A percentile compares a stretch with the other conserved stretches of the same genome.
phyloP scores from a whole-genome alignment of 2,113 vertebrate genomes.

The Gambusia affinis region DNA sequence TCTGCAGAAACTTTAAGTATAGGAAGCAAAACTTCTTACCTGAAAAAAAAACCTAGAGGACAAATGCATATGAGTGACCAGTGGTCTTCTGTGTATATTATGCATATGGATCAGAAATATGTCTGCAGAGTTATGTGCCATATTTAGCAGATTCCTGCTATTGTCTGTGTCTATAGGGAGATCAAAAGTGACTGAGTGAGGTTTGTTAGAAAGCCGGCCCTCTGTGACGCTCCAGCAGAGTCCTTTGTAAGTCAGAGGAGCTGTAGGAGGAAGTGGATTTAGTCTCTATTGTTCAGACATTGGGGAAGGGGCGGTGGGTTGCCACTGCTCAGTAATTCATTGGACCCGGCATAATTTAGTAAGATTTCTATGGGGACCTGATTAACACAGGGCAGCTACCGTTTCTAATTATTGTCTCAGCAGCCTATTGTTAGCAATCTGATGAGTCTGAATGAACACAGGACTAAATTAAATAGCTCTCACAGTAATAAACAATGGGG shows the following conservation, averaged over 20 bases:
- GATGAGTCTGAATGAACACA: slow-evolving; percentile 43
- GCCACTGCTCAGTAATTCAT: slow-evolving; percentile 39
- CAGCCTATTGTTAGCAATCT: slow-evolving; percentile 34
- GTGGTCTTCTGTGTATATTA: slow-evolving; percentile 31
- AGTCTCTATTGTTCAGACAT: slow-evolving; percentile 50
- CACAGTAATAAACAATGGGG: slow-evolving; percentile 11
- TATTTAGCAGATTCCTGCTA: slow-evolving; percentile 55
- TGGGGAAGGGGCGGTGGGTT: slow-evolving; percentile 1
- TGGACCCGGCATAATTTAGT: slow-evolving; percentile 32
- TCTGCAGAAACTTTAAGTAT: neutral
- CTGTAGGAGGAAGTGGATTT: slow-evolving; percentile 43
- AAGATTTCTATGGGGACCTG: slow-evolving; percentile 35
- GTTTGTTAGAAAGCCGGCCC: slow-evolving; percentile 34
- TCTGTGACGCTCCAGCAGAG: slow-evolving; percentile 27
- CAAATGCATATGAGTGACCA: slow-evolving; percentile 18
- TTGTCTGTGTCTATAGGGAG: slow-evolving; percentile 48
- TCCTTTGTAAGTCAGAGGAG: slow-evolving; percentile 57
- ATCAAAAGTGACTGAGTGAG: slow-evolving; percentile 26
- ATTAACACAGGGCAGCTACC: slow-evolving; percentile 41
- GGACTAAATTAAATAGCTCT: slow-evolving; percentile 42
- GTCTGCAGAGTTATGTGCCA: slow-evolving; percentile 24
- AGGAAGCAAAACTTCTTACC: neutral
- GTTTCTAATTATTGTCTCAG: slow-evolving; percentile 56
- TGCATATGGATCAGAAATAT: slow-evolving; percentile 58
- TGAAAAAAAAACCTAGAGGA: slow-evolving; percentile 5